Base-by-base conservation (phyloP, 2,888 invertebrate genomes). In the Meliscaeva auricollis region DNA sequence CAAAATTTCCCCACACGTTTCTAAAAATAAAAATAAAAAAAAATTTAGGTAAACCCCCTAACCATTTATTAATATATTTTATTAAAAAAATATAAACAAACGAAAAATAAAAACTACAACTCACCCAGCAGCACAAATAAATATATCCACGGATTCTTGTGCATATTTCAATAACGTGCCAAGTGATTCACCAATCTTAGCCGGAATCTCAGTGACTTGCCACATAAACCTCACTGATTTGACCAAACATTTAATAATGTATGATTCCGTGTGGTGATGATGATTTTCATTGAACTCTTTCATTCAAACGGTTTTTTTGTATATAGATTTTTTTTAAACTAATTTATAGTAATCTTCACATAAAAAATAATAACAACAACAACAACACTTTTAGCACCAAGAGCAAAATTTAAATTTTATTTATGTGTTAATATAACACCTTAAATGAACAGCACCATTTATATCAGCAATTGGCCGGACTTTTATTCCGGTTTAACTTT, bases 111-210 rank as follows among this genome's bases (percentile, higher is more conserved):
- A 69, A 68, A 26, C 41, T 52, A 13, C 7, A 80, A 89, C 90
- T 91, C 90, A 92, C 91, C 92, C 91, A 89, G 91, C 90, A 87
- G 92, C 91, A 89, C 92, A 93, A 88, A 93, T 90, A 89, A 93
- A 90, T 84, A 89, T 89, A 89, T 92, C 91, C 88, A 93, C 90
- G 52, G 93, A 92, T 82, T 91, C 91, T 88, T 92, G 92, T 75
- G 93, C 93, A 90, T 92, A 92, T 87, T 91, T 90, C 82, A 92
- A 90, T 76, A 93, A 89, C 73, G 91, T 90, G 88, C 91, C 90
- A 72, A 93, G 88, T 72, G 92, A 91, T 87, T 91, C 90, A 89
- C 92, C 92, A 88, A 93, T 91, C 90, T 92, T 93, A 80, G 90
- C 90, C 76, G 92, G 92, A 89, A 92, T 90, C 87, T 91, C 91